Conservation (phyloP, 2,797 vertebrate species). For the Myiotriccus ornatus region DNA sequence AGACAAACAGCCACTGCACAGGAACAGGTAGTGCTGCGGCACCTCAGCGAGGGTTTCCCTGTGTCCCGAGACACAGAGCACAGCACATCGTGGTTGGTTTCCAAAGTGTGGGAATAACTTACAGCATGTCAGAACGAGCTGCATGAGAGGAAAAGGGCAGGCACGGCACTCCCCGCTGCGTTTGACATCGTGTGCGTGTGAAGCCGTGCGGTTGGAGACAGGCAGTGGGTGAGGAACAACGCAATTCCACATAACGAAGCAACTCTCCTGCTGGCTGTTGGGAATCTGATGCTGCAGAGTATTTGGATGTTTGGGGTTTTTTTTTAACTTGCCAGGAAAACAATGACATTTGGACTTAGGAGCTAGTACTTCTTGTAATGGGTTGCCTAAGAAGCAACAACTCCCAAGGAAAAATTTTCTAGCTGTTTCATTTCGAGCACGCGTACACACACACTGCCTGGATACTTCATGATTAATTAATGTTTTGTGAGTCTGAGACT, state of each 20-base stretch:
- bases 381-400: neutral
- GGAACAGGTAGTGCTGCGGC: neutral
- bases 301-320: neutral
- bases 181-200: rapidly evolving
- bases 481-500: neutral
- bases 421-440: neutral
- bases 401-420: neutral
- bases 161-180: neutral
- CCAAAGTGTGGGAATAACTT: neutral
- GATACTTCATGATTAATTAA: neutral
- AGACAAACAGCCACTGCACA: rapidly evolving
- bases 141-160: neutral
- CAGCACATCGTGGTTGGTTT: neutral
- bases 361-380: neutral
- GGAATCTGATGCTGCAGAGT: neutral
- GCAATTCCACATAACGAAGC: neutral
- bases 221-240: neutral
- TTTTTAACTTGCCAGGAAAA: neutral
- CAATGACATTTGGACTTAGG: neutral
- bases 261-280: neutral
- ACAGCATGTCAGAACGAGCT: neutral
- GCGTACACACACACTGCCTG: neutral
- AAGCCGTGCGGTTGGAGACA: neutral
- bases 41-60: neutral
- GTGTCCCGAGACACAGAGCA: neutral